These are phyloP conservation scores for Benitochromis conjunctus DNA, from an alignment of 2,113 vertebrate species.

Conservation along the genomic window DNA sequence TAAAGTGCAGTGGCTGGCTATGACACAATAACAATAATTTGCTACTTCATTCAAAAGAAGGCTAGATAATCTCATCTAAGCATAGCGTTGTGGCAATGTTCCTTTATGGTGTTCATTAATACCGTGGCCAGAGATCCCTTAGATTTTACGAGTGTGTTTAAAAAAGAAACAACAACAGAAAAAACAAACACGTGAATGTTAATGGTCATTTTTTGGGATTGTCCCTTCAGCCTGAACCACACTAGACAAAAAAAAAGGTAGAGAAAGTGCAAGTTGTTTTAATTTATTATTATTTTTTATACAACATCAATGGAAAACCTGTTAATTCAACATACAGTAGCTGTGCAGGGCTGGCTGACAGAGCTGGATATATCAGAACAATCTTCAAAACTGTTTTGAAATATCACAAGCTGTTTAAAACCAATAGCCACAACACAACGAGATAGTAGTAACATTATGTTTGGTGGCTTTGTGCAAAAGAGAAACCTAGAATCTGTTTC, in stretches of 20 bases:
- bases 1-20: neutral
- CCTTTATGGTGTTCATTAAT: neutral
- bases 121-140: neutral
- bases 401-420: neutral
- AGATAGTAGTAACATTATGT: neutral
- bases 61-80: neutral
- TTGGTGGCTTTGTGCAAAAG: neutral
- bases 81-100: neutral
- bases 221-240: too few species aligned
- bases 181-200: neutral
- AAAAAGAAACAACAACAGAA: neutral
- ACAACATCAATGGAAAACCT: neutral
- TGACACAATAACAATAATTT: neutral
- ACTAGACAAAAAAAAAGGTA: neutral
- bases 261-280: neutral
- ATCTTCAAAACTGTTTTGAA: neutral
- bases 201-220: neutral
- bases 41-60: neutral
- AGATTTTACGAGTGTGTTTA: neutral
- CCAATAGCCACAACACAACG: neutral
- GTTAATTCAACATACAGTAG: neutral
- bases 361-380: neutral
- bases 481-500: neutral
- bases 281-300: neutral
- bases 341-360: neutral